Evolutionary conservation across 2,113 vertebrate species (phyloP).

Genomic region (Phrynosoma blainvillii): DNA sequence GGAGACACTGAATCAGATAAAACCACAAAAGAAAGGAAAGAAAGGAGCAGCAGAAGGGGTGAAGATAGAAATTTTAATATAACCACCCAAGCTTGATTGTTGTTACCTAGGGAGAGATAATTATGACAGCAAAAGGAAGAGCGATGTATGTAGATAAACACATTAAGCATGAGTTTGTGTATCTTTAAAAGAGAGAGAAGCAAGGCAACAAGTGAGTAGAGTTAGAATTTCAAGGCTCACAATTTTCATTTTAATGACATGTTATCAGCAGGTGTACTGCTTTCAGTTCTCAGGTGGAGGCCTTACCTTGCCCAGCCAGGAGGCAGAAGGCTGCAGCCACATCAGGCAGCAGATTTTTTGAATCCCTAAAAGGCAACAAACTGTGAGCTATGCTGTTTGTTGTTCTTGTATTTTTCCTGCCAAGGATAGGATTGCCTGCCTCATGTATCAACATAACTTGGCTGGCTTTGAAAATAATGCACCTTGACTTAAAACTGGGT

Average conservation of each 20-base stretch:
- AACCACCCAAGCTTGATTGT: slow-evolving; percentile 14
- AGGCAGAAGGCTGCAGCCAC: no score
- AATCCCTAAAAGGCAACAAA: background rate
- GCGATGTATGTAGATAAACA: background rate
- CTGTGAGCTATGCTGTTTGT: background rate
- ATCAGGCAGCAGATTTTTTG: no score
- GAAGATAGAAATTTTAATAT: background rate
- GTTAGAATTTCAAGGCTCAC: background rate
- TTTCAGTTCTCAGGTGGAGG: background rate
- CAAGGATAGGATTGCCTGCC: background rate
- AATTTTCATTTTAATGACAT: background rate
- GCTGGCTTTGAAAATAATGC: no score
- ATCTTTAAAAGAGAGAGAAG: slow-evolving; percentile 8
- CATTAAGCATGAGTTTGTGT: background rate
- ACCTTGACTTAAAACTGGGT: no score
- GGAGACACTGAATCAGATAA: slow-evolving; percentile 33
- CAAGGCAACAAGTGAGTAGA: background rate
- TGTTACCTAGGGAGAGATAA: slow-evolving; percentile 35
- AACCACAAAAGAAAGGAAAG: slow-evolving; percentile 29
- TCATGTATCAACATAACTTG: background rate
- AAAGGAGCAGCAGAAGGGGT: background rate
- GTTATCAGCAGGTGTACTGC: background rate
- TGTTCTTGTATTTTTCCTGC: no score
- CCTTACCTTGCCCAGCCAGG: no score
- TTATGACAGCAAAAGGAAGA: background rate